These are phyloP conservation scores for Ceramica pisi DNA, from an alignment of 2,888 invertebrate species.

Conservation along the genomic window DNA sequence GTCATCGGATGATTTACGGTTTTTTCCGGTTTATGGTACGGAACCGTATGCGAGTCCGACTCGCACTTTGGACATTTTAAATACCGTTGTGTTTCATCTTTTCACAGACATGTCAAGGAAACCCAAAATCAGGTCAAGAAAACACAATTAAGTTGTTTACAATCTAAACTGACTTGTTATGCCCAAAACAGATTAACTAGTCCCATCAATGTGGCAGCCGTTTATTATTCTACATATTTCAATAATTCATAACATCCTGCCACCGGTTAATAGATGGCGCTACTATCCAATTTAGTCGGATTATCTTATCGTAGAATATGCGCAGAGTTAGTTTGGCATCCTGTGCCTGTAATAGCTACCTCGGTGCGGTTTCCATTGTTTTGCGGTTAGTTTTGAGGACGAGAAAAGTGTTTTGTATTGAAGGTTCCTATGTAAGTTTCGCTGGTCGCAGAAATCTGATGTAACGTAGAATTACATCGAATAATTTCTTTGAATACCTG, in stretches of 20 bases:
- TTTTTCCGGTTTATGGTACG: too few species aligned
- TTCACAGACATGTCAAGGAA: neutral
- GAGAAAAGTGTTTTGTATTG: neutral
- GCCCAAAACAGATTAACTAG: slow-evolving; percentile 17
- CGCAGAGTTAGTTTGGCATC: slow-evolving; percentile 68
- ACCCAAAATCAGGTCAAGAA: neutral
- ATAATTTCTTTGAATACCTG: too few species aligned
- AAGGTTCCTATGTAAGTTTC: too few species aligned
- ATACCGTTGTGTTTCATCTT: too few species aligned
- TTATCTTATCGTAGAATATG: slow-evolving; percentile 77
- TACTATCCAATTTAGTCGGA: slow-evolving; percentile 76
- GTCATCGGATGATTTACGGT: too few species aligned
- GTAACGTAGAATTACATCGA: too few species aligned
- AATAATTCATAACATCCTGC: slow-evolving; percentile 54
- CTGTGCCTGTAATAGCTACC: slow-evolving; percentile 72
- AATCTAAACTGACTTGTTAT: slow-evolving; percentile 1
- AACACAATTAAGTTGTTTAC: slow-evolving; percentile 16
- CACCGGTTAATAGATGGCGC: slow-evolving; percentile 70
- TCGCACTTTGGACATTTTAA: too few species aligned
- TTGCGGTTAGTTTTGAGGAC: neutral
- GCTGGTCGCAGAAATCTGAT: too few species aligned
- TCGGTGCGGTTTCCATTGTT: slow-evolving; percentile 66
- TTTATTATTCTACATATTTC: slow-evolving; percentile 49
- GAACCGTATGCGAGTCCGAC: too few species aligned
- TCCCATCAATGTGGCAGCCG: slow-evolving; percentile 5